A percentile compares a stretch with the other conserved stretches of the same genome.
phyloP scores from a whole-genome alignment of 2,113 vertebrate species.

The Chaenocephalus aceratus region DNA sequence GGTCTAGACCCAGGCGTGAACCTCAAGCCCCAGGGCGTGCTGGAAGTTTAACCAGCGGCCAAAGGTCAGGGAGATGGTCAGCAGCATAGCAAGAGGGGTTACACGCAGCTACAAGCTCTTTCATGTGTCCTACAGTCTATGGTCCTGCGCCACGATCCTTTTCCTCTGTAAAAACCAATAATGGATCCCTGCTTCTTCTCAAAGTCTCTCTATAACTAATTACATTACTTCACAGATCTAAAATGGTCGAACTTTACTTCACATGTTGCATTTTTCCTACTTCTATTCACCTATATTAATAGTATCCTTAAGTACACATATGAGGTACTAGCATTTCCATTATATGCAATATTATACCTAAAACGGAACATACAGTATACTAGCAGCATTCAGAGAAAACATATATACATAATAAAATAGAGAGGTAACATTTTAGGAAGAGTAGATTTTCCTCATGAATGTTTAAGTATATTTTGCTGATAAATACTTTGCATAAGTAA shows the following conservation, averaged over 20 bases:
- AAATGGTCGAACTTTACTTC: too few species aligned
- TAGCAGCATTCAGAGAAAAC: too few species aligned
- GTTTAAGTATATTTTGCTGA: too few species aligned
- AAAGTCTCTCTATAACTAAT: too few species aligned
- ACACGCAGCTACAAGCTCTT: conserved; percentile 35
- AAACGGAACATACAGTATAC: too few species aligned
- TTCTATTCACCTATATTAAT: too few species aligned
- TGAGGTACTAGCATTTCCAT: background rate
- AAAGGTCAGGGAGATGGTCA: conserved; percentile 50
- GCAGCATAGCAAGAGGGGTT: conserved; percentile 28
- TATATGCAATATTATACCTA: background rate
- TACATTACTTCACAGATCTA: too few species aligned
- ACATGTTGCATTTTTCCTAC: too few species aligned
- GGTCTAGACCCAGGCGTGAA: conserved; percentile 62
- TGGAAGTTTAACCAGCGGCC: conserved; percentile 73
- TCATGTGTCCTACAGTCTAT: conserved; percentile 9
- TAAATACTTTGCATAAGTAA: background rate
- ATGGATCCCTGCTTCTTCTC: background rate
- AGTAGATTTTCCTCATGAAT: too few species aligned
- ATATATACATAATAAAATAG: too few species aligned
- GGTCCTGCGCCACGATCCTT: background rate
- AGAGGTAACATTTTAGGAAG: too few species aligned
- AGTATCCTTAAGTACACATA: too few species aligned
- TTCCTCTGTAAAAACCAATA: background rate
- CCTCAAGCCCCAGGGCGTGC: conserved; percentile 59